phyloP scores from a whole-genome alignment of 2,888 invertebrate species.

The Hololepta plana region DNA sequence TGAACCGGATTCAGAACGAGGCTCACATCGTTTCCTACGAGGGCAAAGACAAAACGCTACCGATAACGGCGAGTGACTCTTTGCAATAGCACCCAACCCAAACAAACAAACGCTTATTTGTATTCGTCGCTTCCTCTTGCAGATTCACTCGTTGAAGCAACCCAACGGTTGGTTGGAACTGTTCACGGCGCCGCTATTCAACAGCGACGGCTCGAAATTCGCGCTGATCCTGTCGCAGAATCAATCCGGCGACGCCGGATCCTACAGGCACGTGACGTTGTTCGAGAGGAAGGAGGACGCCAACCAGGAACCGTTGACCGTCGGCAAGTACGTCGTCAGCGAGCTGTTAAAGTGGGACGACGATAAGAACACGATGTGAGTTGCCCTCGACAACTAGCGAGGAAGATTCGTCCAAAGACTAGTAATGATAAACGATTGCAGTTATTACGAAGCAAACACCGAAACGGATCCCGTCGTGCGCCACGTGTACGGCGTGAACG shows the following conservation, averaged over 20 bases:
- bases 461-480: conserved; percentile 56
- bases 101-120: too few species aligned
- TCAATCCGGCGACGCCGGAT: conserved; percentile 33
- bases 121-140: too few species aligned
- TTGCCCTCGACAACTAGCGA: conserved; percentile 9
- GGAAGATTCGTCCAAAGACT: conserved; percentile 1
- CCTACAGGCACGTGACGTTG: conserved; percentile 48
- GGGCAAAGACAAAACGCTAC: too few species aligned
- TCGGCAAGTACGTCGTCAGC: conserved; percentile 49
- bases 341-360: conserved; percentile 59
- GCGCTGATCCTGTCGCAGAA: conserved; percentile 56
- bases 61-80: too few species aligned
- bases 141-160: conserved; percentile 30
- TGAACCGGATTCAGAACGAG: conserved; percentile 73
- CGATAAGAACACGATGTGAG: conserved; percentile 46
- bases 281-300: conserved; percentile 28
- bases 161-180: conserved; percentile 62
- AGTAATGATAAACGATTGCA: conserved; percentile 20
- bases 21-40: conserved; percentile 26
- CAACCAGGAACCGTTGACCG: conserved; percentile 29
- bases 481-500: conserved; percentile 60
- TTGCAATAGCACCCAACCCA: too few species aligned
- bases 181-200: conserved; percentile 52
- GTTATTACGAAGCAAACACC: conserved; percentile 73
- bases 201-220: conserved; percentile 45